phyloP scores from a whole-genome alignment of 1,140 invertebrate genomes.

The Diorhabda elongata region DNA sequence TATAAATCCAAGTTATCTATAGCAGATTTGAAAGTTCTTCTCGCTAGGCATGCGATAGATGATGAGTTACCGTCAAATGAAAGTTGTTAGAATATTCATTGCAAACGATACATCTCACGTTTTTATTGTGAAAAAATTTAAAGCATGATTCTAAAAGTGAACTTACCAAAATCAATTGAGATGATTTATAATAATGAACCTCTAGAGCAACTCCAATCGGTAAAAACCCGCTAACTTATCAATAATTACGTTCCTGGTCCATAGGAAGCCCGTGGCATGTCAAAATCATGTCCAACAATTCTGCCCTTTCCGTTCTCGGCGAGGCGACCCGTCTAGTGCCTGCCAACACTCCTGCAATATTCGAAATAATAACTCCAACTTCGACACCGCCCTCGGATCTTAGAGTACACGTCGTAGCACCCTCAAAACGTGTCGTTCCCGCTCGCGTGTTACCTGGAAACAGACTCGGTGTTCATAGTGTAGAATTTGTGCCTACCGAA shows the following conservation, averaged over 20 bases:
- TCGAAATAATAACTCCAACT: conserved; percentile 72
- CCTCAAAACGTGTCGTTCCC: conserved; percentile 65
- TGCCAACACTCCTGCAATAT: conserved; percentile 77
- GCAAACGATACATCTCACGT: no score
- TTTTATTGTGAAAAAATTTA: no score
- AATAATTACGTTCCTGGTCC: conserved; percentile 32
- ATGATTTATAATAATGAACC: no score
- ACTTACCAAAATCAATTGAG: no score
- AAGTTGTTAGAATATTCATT: no score
- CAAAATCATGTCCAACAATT: conserved; percentile 68
- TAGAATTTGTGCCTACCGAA: conserved; percentile 87
- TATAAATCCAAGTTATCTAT: no score
- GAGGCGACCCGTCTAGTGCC: conserved; percentile 84
- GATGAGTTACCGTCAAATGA: no score
- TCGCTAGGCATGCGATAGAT: no score
- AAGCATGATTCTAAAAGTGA: no score
- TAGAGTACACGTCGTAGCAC: conserved; percentile 59
- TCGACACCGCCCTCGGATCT: conserved; percentile 49
- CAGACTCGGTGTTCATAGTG: conserved; percentile 72
- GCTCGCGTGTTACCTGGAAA: conserved; percentile 67
- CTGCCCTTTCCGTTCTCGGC: conserved; percentile 71
- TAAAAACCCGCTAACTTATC: no score
- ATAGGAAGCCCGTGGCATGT: conserved; percentile 87
- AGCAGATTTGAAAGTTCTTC: no score
- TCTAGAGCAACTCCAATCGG: no score